phyloP scores from a whole-genome alignment of 2,797 vertebrate species.

The Enoplosus armatus region DNA sequence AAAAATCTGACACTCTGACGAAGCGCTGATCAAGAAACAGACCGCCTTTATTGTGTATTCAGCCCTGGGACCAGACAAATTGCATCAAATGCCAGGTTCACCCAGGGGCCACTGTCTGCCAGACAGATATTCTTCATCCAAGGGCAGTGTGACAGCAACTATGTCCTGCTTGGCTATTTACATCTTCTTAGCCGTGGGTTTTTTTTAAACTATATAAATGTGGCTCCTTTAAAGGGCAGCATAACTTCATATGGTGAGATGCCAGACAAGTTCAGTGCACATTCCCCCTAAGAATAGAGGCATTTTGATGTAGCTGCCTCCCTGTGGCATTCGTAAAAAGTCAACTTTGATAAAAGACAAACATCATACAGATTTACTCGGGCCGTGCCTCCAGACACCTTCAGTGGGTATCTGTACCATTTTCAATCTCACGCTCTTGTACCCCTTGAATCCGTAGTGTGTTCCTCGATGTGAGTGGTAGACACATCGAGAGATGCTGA shows the following conservation, averaged over 20 bases:
- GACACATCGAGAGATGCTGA: conserved; percentile 48
- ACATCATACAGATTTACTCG: conserved; percentile 57
- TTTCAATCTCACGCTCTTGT: conserved; percentile 67
- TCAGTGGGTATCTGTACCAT: conserved; percentile 49
- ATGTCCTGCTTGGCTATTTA: conserved; percentile 65
- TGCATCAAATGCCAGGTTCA: conserved; percentile 79
- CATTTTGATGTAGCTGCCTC: conserved; percentile 72
- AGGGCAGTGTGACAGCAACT: conserved; percentile 62
- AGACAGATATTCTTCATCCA: conserved; percentile 74
- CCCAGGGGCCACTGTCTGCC: conserved; percentile 67
- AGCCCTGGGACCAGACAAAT: conserved; percentile 69
- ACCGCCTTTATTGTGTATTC: conserved; percentile 56
- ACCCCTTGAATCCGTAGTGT: conserved; percentile 45
- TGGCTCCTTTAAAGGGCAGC: conserved; percentile 67
- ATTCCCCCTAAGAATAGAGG: conserved; percentile 72
- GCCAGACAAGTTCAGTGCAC: conserved; percentile 73
- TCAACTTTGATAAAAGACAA: conserved; percentile 80
- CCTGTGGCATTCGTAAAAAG: conserved; percentile 76
- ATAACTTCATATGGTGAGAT: conserved; percentile 54
- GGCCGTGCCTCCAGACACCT: conserved; percentile 61
- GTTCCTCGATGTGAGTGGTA: conserved; percentile 44
- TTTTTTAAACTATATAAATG: conserved; percentile 56
- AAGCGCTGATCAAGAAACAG: conserved; percentile 41
- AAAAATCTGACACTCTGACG: conserved; percentile 32
- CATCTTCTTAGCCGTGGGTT: conserved; percentile 60